These are phyloP conservation scores for Pristis pectinata DNA, from an alignment of 2,797 vertebrate species.

Conservation along the genomic window DNA sequence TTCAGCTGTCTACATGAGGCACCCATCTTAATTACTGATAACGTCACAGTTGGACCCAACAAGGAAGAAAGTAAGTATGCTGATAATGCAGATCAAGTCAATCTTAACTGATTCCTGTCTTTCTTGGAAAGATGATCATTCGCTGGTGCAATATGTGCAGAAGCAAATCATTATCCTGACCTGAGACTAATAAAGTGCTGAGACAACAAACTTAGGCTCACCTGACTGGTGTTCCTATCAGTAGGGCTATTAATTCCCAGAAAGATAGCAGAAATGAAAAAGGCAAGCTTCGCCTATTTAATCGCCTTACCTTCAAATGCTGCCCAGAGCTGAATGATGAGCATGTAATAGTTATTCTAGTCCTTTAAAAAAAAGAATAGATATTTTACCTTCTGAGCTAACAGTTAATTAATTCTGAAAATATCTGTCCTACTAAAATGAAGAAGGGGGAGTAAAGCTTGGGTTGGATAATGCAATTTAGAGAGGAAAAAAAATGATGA, in stretches of 20 bases:
- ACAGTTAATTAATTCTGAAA: constrained; percentile 97
- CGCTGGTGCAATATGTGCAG: not conserved
- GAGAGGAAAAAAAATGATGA: constrained; percentile 40
- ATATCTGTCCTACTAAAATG: constrained; percentile 89
- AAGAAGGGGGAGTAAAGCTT: constrained; percentile 63
- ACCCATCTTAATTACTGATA: not conserved
- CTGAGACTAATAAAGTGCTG: constrained; percentile 59
- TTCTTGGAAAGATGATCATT: not conserved
- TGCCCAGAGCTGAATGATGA: constrained; percentile 74
- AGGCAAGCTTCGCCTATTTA: constrained; percentile 66
- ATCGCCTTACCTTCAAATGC: constrained; percentile 64
- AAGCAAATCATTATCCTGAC: constrained; percentile 31
- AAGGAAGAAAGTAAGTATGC: not conserved
- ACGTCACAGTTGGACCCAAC: not conserved
- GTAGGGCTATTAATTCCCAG: constrained; percentile 66
- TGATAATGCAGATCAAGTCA: not conserved
- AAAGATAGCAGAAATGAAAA: constrained; percentile 63
- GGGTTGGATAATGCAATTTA: constrained; percentile 69
- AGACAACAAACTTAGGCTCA: constrained; percentile 69
- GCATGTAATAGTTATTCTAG: constrained; percentile 73
- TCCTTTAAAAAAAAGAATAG: constrained; percentile 63
- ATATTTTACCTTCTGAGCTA: constrained; percentile 92
- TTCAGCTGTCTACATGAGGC: not conserved
- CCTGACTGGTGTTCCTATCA: constrained; percentile 54
- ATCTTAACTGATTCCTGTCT: not conserved